Conservation (phyloP, 1,140 invertebrate species). For the Drosophila repleta region DNA sequence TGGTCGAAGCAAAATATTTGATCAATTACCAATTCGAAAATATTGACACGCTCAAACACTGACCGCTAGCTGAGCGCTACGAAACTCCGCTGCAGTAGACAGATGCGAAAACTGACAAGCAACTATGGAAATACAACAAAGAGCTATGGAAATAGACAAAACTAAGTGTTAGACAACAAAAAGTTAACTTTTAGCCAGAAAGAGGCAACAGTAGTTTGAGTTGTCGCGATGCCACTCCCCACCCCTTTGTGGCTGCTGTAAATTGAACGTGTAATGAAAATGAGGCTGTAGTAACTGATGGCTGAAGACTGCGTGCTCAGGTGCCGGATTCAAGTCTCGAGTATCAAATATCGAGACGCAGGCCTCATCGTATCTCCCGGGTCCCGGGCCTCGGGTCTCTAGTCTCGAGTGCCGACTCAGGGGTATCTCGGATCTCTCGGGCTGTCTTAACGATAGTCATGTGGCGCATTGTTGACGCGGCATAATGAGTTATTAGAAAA, state of each 20-base stretch:
- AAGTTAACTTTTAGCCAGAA: slow-evolving; percentile 46
- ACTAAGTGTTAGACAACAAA: slow-evolving; percentile 63
- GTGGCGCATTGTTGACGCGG: slow-evolving; percentile 75
- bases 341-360: neutral
- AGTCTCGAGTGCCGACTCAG: neutral
- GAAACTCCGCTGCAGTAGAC: slow-evolving; percentile 67
- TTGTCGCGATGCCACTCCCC: neutral
- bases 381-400: neutral
- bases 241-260: slow-evolving; percentile 11
- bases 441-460: slow-evolving; percentile 58
- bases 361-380: neutral
- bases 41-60: slow-evolving; percentile 49
- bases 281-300: slow-evolving; percentile 39
- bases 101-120: slow-evolving; percentile 75
- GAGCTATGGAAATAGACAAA: slow-evolving; percentile 2
- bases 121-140: slow-evolving; percentile 70
- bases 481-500: slow-evolving; percentile 83
- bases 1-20: slow-evolving; percentile 64
- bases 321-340: slow-evolving; percentile 9
- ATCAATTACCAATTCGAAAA: slow-evolving; percentile 68
- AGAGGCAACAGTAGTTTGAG: slow-evolving; percentile 62
- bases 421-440: slow-evolving; percentile 7
- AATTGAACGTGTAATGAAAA: slow-evolving; percentile 72
- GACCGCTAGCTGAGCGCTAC: slow-evolving; percentile 43
- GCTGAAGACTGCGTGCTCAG: slow-evolving; percentile 29